Evolutionary conservation across 2,113 vertebrate genomes (phyloP), one percentile per base, ranked within the genome.

Genomic region (Excalfactoria chinensis): DNA sequence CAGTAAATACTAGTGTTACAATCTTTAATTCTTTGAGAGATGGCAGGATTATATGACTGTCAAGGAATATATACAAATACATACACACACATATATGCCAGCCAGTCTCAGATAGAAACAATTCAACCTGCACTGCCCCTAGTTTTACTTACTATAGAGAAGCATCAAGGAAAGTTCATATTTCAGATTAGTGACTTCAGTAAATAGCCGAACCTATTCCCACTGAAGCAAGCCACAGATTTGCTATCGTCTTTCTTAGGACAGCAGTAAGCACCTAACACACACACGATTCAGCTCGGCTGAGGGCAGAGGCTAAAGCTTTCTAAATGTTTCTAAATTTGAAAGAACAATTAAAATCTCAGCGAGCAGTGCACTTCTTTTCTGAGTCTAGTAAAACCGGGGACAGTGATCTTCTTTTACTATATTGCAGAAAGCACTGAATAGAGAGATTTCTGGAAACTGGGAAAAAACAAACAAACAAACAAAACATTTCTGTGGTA

Each of bases 1-100:
- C 34, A 69, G 66, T 41, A 91, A 93, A 71, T 71, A 74, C 46
- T 18, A 72, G 3, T 20, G 21, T n/a, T 51, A 25, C 26, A 35
- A 20, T 13, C 78, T 44, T 75, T 74, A 81, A 41, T 58, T 17
- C 43, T 70, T 58, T 22, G 55, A 58, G 67, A 82, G 43, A 51
- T 37, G 18, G 64, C 41, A 37, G 19, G 34, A 30, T 10, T 56
- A 20, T 28, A 3, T 17, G 13, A 7, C 32, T 34, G 16, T 2
- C n/a, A n/a, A n/a, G 8, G 1, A n/a, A n/a, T 8, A 1, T 23
- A 9, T 58, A 26, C 43, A 2, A 12, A 71, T 12, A 21, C 22
- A 49, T 4, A n/a, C 11, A 62, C 14, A 56, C 17, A 44, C 6
- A 35, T 4, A 32, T 3, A 41, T 2, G 13, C 17, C 63, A 62